Evolutionary conservation across 2,797 vertebrate species (phyloP).

Genomic region (Eulemur rubriventer): DNA sequence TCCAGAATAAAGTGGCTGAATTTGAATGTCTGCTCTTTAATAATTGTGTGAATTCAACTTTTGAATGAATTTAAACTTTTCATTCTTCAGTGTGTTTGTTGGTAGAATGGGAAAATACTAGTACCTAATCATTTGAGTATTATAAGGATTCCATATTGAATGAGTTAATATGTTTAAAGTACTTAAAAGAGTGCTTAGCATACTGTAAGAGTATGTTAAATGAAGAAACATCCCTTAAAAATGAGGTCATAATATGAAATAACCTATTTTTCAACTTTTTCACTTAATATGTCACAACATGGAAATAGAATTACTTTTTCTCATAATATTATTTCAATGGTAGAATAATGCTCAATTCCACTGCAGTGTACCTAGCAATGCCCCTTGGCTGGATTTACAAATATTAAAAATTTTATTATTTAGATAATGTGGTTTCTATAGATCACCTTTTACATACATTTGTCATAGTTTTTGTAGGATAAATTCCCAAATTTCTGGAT

Average conservation of each 20-base stretch:
- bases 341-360: background rate
- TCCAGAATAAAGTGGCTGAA: background rate
- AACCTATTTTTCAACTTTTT: background rate
- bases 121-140: background rate
- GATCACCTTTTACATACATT: background rate
- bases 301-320: background rate
- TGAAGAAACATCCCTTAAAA: background rate
- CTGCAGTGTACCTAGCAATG: background rate
- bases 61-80: background rate
- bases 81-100: background rate
- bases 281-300: background rate
- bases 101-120: background rate
- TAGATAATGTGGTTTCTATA: background rate
- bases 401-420: background rate
- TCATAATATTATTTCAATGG: background rate
- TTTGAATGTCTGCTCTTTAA: background rate
- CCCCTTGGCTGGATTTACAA: background rate
- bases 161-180: background rate
- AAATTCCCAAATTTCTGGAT: background rate
- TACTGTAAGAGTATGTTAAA: background rate
- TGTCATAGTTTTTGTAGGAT: background rate
- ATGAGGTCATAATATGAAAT: background rate
- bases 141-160: background rate
- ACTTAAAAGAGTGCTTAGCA: background rate
- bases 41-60: background rate